Evolutionary conservation across 2,888 invertebrate species (phyloP), one percentile per base, ranked within the genome.

Genomic region (Horisme vitalbata): DNA sequence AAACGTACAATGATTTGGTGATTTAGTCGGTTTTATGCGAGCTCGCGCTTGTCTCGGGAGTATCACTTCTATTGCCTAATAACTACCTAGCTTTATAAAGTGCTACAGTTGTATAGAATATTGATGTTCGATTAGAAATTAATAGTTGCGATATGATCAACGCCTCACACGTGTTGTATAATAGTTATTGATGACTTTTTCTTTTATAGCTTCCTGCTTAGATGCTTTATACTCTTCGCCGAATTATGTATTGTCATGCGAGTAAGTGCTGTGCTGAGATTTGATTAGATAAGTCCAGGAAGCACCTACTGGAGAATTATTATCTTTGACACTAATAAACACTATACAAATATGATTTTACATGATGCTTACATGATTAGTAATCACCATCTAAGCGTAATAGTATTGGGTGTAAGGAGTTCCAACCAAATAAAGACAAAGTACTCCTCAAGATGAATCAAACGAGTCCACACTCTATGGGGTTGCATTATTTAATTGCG

Each of bases 61-160:
- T 47, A 33, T 33, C 47, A 23, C 14, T 33, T 47, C 47, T 41
- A 28, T 13, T 24, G n/a, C 2, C 26, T 8, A 28, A 15, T 10
- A 12, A n/a, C 63, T 64, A 66, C n/a, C 63, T 66, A 64, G 62
- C 55, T 50, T 55, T 58, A 69, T 58, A 60, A 39, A 56, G 65
- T 60, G 41, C 41, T 33, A 43, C 43, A 33, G 34, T 47, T 59
- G 52, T 9, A 53, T 46, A 35, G 71, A 66, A 71, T 72, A 61
- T 46, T 59, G 63, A 47, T 49, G 52, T 59, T 41, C 44, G 39
- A 61, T 66, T 62, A 68, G 60, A 67, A 67, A 61, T 57, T 59
- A 53, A 47, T 45, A 36, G 39, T 41, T 31, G 21, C 23, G 53
- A 49, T 53, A 55, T 33, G 37, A 54, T 52, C 45, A 35, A 18